phyloP scores from a whole-genome alignment of 1,140 invertebrate genomes.

The Zaprionus ghesquierei region DNA sequence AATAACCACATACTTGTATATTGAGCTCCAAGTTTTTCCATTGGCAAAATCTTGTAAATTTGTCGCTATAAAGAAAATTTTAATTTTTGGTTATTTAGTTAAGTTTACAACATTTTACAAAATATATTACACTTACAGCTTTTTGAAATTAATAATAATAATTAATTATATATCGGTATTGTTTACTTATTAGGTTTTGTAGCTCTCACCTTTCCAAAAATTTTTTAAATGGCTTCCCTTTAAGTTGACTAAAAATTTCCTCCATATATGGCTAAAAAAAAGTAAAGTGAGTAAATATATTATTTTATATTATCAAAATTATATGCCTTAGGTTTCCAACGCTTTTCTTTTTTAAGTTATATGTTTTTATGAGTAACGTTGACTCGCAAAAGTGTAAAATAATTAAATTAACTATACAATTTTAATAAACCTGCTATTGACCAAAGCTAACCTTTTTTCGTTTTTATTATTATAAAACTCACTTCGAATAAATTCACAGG shows the following conservation, averaged over 20 bases:
- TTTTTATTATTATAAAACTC: constrained; percentile 24
- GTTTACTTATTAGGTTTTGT: not conserved
- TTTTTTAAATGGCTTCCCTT: constrained; percentile 97
- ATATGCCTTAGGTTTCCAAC: too few relatives aligned
- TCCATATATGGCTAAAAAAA: constrained; percentile 95
- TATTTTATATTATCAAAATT: too few relatives aligned
- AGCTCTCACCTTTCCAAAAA: constrained; percentile 96
- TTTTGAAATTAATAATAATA: too few relatives aligned
- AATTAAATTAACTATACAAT: too few relatives aligned
- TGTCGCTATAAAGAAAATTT: constrained; percentile 91
- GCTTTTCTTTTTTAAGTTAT: too few relatives aligned
- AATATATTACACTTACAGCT: not conserved
- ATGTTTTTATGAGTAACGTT: too few relatives aligned
- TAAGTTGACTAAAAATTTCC: constrained; percentile 98
- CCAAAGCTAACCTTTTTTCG: not conserved
- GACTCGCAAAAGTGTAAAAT: too few relatives aligned
- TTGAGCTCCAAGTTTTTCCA: constrained; percentile 99
- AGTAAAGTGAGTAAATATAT: not conserved
- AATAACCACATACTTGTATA: constrained; percentile 90
- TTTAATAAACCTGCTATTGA: too few relatives aligned
- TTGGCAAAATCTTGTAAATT: constrained; percentile 99
- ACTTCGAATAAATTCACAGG: constrained; percentile 99
- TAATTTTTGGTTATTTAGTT: not conserved
- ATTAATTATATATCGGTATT: too few relatives aligned
- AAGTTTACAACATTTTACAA: not conserved